These are phyloP conservation scores for Drosophila sp. DNA, from an alignment of 1,140 invertebrate species.

Conservation along the genomic window DNA sequence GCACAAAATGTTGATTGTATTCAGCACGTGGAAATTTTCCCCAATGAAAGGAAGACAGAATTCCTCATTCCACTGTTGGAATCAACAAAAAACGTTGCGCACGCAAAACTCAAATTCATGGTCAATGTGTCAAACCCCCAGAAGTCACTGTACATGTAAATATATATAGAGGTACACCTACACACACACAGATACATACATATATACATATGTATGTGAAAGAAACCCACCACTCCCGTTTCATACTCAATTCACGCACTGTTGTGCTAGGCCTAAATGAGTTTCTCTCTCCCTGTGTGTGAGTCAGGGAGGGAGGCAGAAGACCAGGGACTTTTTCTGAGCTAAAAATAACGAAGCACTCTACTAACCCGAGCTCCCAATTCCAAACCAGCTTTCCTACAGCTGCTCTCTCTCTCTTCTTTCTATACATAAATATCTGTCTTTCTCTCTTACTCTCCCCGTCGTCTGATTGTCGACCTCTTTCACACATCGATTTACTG, in stretches of 20 bases:
- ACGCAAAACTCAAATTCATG: slow-evolving; percentile 62
- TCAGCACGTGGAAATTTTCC: slow-evolving; percentile 17
- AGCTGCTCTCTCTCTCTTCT: background rate
- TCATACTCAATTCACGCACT: slow-evolving; percentile 55
- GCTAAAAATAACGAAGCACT: slow-evolving; percentile 70
- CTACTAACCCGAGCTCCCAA: slow-evolving; percentile 17
- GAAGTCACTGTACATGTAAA: slow-evolving; percentile 34
- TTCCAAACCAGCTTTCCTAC: slow-evolving; percentile 10
- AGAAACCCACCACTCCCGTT: slow-evolving; percentile 10
- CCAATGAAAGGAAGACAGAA: background rate
- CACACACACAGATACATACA: slow-evolving; percentile 1
- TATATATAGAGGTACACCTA: slow-evolving; percentile 15
- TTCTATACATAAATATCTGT: slow-evolving; percentile 11
- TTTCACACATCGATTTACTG: slow-evolving; percentile 25
- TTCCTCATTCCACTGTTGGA: slow-evolving; percentile 1
- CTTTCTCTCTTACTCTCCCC: background rate
- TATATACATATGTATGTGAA: background rate
- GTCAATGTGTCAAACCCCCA: slow-evolving; percentile 76
- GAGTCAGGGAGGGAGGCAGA: background rate
- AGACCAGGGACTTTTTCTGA: slow-evolving; percentile 23
- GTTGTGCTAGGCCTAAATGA: slow-evolving; percentile 73
- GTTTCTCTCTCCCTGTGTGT: slow-evolving; percentile 10
- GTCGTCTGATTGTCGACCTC: background rate
- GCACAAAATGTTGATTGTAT: slow-evolving; percentile 16
- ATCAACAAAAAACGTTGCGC: slow-evolving; percentile 6